Base-by-base conservation (phyloP, 2,113 vertebrate genomes). In the Thalassarche chlororhynchos region DNA sequence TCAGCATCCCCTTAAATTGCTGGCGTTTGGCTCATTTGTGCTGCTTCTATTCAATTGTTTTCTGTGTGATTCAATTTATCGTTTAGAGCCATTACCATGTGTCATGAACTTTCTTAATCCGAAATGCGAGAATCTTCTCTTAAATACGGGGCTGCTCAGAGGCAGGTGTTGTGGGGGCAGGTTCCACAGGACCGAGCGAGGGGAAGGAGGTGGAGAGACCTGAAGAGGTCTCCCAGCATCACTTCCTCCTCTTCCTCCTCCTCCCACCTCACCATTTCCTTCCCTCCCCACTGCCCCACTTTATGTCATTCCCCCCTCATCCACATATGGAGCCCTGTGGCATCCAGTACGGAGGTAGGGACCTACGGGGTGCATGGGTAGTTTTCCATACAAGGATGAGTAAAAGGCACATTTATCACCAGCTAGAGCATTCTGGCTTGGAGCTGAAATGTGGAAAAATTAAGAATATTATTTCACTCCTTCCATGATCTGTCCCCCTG, bases 31-130 rank as follows among this genome's bases (percentile, higher is more conserved):
- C 93, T 96, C 82, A 90, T 96, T 97, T 88, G 93, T 96, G 93
- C 64, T 0, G 10, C 75, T 84, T 88, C 91, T 87, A 93, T 97
- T 97, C 89, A 74, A 40, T 96, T 95, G 96, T 77, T 96, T 89
- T 70, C 84, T 42, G 64, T 38, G 77, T 96, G 93, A 97, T 97
- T 96, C 95, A 94, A 96, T 97, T 97, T 96, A 85, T 79, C 75
- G 86, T 96, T 97, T 96, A 94, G 89, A 96, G 94, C 95, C 95
- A 96, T 96, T 97, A 96, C 87, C 0, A 26, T 19, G 78, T 95
- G 97, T 97, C 94, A 81, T 71, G 96, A 96, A 96, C 91, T 93
- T 92, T 90, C 95, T 88, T 92, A 88, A 65, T 81, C 78, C 88
- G 95, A 96, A 96, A 96, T 7, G 87, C 23, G 93, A 96, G 97